Evolutionary conservation across 1,140 invertebrate genomes (phyloP), one percentile per base, ranked within the genome.

Genomic region (Nymphalis io): DNA sequence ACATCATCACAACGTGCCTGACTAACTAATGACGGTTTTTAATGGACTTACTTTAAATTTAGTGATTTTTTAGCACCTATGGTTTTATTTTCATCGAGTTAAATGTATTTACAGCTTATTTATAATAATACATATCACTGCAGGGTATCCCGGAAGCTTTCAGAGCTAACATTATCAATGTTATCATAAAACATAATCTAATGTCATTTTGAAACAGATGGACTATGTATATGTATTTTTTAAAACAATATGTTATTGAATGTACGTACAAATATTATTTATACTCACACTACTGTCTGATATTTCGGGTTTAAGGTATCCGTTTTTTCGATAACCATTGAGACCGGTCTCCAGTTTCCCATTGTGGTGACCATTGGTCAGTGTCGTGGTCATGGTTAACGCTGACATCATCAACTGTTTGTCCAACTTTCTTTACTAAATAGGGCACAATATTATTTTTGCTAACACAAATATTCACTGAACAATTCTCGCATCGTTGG

Each of bases 301-400:
- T 48, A 62, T 38, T 75, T 84, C 84, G 60, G 75, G 72, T 74
- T 85, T 88, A 12, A 78, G 63, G 68, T 78, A 85, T 81, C 87
- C 87, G 73, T 89, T 90, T 73, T 86, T 89, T 66, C 85, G 86
- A 70, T 85, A 87, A 27, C 86, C 87, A 59, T 89, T 89, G 13
- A 86, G 55, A 38, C 75, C 70, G n/a, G 72, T 82, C 75, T 89
- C 85, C 67, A 88, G 20, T 72, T 85, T 85, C 12, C 83, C 84
- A 65, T 88, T 90, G 18, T 81, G 78, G 62, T 85, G 84, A 44
- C 84, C 89, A 60, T 88, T 88, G 5, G 82, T 86, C 33, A 89
- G 73, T n/a, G 85, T 88, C 13, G 87, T 88, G 12, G 87, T 89
- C 75, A 88, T 74, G n/a, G 86, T 89, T 63, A 88, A 59, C 38